Evolutionary conservation across 2,888 invertebrate species (phyloP).

Genomic region (Eristalis arbustorum): DNA sequence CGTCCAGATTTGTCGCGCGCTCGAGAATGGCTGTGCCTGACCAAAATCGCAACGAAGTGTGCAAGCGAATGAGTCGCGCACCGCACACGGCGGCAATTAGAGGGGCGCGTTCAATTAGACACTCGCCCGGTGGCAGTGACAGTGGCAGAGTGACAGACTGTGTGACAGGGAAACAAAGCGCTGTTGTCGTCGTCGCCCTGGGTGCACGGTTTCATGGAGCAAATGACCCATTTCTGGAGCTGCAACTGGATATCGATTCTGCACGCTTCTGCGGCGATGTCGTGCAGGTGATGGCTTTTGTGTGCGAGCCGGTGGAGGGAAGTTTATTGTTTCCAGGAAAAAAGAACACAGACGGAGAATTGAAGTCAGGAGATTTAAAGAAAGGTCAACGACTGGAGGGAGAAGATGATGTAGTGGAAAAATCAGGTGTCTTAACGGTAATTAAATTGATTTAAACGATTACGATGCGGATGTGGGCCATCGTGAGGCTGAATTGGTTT

Average conservation of each 20-base stretch:
- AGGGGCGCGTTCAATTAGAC: slow-evolving; percentile 50
- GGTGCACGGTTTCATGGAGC: slow-evolving; percentile 14
- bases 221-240: slow-evolving; percentile 27
- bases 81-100: slow-evolving; percentile 48
- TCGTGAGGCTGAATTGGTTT: neutral
- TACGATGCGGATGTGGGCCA: neutral
- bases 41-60: slow-evolving; percentile 36
- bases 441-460: neutral
- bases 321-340: slow-evolving; percentile 28
- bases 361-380: neutral
- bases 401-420: neutral
- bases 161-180: slow-evolving; percentile 31
- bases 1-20: neutral
- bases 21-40: slow-evolving; percentile 28
- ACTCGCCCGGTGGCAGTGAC: slow-evolving; percentile 31
- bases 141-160: slow-evolving; percentile 3
- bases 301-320: neutral
- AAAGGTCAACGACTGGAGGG: neutral
- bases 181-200: slow-evolving; percentile 4
- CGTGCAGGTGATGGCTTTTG: neutral
- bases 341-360: neutral
- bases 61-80: slow-evolving; percentile 44
- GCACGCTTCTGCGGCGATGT: slow-evolving; percentile 2
- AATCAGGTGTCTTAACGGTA: neutral
- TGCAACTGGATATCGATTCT: slow-evolving; percentile 40